Base-by-base conservation (phyloP, 2,113 vertebrate species). In the Mirza zaza region DNA sequence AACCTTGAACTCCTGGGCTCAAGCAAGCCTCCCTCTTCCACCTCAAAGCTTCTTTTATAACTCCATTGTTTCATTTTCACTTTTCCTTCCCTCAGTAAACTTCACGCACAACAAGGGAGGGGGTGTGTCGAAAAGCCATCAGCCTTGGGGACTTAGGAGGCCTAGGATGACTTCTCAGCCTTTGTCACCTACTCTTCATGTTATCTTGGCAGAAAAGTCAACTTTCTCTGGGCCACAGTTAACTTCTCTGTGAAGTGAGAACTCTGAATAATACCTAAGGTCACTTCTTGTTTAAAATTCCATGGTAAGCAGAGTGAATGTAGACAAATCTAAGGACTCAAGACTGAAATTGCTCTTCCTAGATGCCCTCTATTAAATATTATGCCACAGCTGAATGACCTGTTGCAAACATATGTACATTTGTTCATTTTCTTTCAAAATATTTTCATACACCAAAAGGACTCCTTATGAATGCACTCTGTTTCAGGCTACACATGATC, bases 241-340 rank as follows among this genome's bases (percentile, higher is more conserved):
- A 48, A 12, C 42, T 45, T 85, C 93, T 77, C 96, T 81, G 63
- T 76, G 68, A 75, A 27, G 52, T 15, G 39, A 90, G n/a, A 75
- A 34, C 21, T 70, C 61, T 59, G 70, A 32, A 7, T 84, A 71
- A 82, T 70, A 87, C 80, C 57, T 13, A 59, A 94, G 89, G 90
- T 86, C 79, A 70, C 70, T 75, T 93, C 75, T 76, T 55, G 91
- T 68, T 87, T 71, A 84, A 94, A 96, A 90, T 88, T 61, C 65
- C 6, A 5, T 86, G 5, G 21, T 34, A 61, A 80, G 36, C 29
- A 25, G 59, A 61, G 67, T 68, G 67, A 50, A 50, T 4, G 3
- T 29, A 79, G 39, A 70, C 21, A 17, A 5, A 50, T 34, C 36
- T 55, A 48, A 67, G 29, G 39, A 75, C 32, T 32, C 48, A 34